Conservation (phyloP, 2,888 invertebrate species). For the Microchrysa polita region DNA sequence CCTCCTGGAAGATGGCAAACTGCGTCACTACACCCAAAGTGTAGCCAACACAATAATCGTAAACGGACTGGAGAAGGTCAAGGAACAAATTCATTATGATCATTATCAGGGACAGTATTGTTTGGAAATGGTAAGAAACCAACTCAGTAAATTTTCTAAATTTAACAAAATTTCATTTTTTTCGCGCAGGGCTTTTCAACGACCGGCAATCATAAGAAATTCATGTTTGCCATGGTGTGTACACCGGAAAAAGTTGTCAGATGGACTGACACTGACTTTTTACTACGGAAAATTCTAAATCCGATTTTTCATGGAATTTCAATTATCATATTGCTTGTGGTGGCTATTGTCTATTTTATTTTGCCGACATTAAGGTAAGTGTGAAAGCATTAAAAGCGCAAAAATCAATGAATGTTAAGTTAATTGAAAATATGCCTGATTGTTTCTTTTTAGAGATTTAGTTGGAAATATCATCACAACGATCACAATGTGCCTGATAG, state of each 20-base stretch:
- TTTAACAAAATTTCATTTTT: neutral
- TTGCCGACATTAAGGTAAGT: conserved; percentile 76
- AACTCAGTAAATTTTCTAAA: neutral
- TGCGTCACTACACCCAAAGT: conserved; percentile 78
- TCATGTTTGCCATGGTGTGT: conserved; percentile 78
- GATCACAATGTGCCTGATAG: conserved; percentile 79
- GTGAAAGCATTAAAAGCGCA: neutral
- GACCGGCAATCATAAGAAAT: conserved; percentile 64
- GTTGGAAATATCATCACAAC: conserved; percentile 87
- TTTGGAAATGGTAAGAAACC: conserved; percentile 75
- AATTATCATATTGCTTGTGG: conserved; percentile 74
- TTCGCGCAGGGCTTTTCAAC: conserved; percentile 57
- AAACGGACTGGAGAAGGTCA: conserved; percentile 64
- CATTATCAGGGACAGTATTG: conserved; percentile 82
- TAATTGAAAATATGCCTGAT: too few species aligned
- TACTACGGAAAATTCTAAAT: conserved; percentile 79
- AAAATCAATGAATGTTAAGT: neutral
- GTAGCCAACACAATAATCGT: conserved; percentile 58
- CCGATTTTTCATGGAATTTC: conserved; percentile 80
- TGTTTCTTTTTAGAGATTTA: conserved; percentile 67
- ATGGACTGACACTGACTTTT: conserved; percentile 78
- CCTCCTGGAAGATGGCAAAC: conserved; percentile 74
- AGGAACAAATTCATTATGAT: conserved; percentile 72
- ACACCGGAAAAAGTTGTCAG: conserved; percentile 75
- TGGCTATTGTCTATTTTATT: conserved; percentile 84